A percentile compares a stretch with the other conserved stretches of the same genome.
Conservation (phyloP, 2,888 invertebrate genomes). For the Eupithecia subumbrata region DNA sequence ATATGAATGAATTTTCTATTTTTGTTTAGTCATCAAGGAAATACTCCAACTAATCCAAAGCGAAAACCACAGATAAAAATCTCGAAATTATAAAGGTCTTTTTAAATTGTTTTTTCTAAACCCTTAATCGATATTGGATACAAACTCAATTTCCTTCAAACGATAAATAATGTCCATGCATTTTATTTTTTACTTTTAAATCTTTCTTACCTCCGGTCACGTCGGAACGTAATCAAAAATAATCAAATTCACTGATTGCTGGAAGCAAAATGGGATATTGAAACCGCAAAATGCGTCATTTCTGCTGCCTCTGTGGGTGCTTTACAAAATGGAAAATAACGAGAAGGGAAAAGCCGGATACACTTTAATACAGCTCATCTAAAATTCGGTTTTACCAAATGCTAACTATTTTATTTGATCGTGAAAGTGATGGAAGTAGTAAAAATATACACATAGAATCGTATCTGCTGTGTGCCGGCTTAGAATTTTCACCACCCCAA, state of each 20-base stretch:
- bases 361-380: not conserved
- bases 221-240: slow-evolving; percentile 29
- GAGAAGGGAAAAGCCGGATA: not conserved
- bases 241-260: slow-evolving; percentile 34
- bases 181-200: slow-evolving; percentile 1
- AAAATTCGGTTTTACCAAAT: not conserved
- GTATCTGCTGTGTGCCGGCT: too few relatives aligned
- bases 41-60: not conserved
- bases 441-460: too few relatives aligned
- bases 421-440: too few relatives aligned
- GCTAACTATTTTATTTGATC: not conserved
- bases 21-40: not conserved
- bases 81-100: not conserved
- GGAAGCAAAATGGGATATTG: slow-evolving; percentile 23
- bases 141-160: slow-evolving; percentile 29
- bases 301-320: not conserved
- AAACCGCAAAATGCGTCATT: slow-evolving; percentile 29
- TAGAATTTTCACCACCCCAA: too few relatives aligned
- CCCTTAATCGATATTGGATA: slow-evolving; percentile 9
- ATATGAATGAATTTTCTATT: too few relatives aligned
- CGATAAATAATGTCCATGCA: slow-evolving; percentile 15
- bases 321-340: slow-evolving; percentile 2
- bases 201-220: slow-evolving; percentile 26
- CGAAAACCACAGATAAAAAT: not conserved
- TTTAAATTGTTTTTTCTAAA: not conserved